phyloP scores from a whole-genome alignment of 2,113 vertebrate species.

The Ancistrus triradiatus region DNA sequence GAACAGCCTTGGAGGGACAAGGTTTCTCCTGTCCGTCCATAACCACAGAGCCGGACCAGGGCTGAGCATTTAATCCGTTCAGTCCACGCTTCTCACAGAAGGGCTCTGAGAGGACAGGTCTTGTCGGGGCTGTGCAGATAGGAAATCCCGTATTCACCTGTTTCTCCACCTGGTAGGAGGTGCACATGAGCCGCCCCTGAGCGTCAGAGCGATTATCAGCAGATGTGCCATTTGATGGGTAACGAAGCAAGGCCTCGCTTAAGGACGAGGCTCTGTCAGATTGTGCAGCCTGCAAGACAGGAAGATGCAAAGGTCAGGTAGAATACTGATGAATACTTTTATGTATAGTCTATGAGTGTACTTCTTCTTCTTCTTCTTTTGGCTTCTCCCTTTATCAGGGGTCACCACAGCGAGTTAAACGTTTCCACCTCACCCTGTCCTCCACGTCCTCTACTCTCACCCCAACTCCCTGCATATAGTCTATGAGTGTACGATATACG shows the following conservation, averaged over 20 bases:
- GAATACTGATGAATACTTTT: not conserved
- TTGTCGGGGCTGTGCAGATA: slow-evolving; percentile 65
- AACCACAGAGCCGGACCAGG: slow-evolving; percentile 55
- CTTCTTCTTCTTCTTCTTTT: too few species aligned
- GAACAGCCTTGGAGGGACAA: slow-evolving; percentile 77
- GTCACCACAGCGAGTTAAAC: too few species aligned
- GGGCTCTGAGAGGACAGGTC: slow-evolving; percentile 63
- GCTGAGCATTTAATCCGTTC: slow-evolving; percentile 57
- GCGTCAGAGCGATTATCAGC: slow-evolving; percentile 44
- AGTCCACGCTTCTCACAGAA: slow-evolving; percentile 58
- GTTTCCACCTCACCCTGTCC: too few species aligned
- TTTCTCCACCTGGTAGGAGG: slow-evolving; percentile 54
- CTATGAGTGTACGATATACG: too few species aligned
- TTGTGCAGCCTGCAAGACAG: slow-evolving; percentile 63
- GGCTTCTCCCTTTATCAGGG: too few species aligned
- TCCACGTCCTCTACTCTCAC: too few species aligned
- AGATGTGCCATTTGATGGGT: slow-evolving; percentile 49
- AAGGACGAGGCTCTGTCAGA: slow-evolving; percentile 62
- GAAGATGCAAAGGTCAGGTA: slow-evolving; percentile 43
- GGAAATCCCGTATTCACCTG: slow-evolving; percentile 50
- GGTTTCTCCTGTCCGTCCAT: slow-evolving; percentile 67
- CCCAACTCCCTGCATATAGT: too few species aligned
- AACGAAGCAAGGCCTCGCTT: slow-evolving; percentile 50
- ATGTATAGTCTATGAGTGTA: too few species aligned
- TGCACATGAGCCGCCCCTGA: slow-evolving; percentile 50